Conservation (phyloP, 2,888 invertebrate genomes). For the Cyaniris semiargus region DNA sequence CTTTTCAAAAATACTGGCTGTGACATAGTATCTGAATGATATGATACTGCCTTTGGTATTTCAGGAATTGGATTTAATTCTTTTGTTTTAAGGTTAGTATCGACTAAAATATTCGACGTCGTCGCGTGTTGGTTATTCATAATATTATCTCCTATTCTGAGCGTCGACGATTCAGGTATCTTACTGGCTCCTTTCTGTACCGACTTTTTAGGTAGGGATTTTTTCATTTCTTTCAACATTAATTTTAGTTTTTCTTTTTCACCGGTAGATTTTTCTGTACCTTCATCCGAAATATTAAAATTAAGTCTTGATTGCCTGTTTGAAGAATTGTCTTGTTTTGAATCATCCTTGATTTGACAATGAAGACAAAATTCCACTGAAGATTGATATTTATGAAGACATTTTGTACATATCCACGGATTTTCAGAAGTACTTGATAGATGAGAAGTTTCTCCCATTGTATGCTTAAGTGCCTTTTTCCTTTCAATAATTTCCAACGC, state of each 20-base stretch:
- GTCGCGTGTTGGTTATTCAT: neutral
- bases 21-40: neutral
- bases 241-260: slow-evolving; percentile 83
- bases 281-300: slow-evolving; percentile 55
- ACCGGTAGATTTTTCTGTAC: slow-evolving; percentile 51
- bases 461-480: slow-evolving; percentile 51
- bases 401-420: slow-evolving; percentile 64
- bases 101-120: neutral
- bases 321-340: slow-evolving; percentile 28
- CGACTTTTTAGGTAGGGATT: slow-evolving; percentile 84
- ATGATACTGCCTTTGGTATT: neutral
- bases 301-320: slow-evolving; percentile 41
- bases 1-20: neutral
- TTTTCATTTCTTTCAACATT: slow-evolving; percentile 89
- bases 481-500: slow-evolving; percentile 86
- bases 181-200: slow-evolving; percentile 54
- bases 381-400: slow-evolving; percentile 63
- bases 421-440: slow-evolving; percentile 42
- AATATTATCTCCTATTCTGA: slow-evolving; percentile 55
- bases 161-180: slow-evolving; percentile 60
- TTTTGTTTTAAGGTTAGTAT: neutral
- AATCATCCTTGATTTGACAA: slow-evolving; percentile 51
- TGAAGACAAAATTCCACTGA: slow-evolving; percentile 56
- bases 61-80: neutral
- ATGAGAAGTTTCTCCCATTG: slow-evolving; percentile 10